phyloP scores from a whole-genome alignment of 2,797 vertebrate species.

The Cynopterus sphinx region DNA sequence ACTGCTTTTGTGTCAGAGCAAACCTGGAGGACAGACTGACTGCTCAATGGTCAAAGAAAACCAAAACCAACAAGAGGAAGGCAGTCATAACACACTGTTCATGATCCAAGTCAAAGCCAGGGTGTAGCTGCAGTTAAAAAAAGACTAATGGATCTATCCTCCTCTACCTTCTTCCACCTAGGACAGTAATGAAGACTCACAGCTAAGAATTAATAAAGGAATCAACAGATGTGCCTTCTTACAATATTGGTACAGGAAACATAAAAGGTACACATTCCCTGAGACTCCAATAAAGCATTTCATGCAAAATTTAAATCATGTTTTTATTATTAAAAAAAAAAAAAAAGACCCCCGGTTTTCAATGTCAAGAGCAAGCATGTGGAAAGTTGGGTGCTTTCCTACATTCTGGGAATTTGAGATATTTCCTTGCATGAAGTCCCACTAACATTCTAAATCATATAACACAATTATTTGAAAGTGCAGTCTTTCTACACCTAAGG shows the following conservation, averaged over 20 bases:
- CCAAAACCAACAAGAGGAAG: conserved; percentile 22
- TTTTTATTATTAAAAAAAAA: conserved; percentile 56
- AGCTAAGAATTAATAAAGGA: conserved; percentile 79
- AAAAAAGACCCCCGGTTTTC: conserved; percentile 50
- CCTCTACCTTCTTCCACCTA: conserved; percentile 23
- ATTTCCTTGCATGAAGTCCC: conserved; percentile 40
- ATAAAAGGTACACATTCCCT: conserved; percentile 56
- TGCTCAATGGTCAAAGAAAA: conserved; percentile 45
- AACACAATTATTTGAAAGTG: conserved; percentile 34
- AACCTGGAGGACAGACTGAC: background rate
- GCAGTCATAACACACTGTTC: conserved; percentile 14
- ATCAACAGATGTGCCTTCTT: conserved; percentile 67
- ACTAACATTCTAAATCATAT: background rate
- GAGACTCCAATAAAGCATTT: conserved; percentile 44
- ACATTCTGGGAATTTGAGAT: conserved; percentile 10
- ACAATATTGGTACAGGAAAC: conserved; percentile 66
- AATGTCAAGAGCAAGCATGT: background rate
- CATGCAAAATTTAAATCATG: conserved; percentile 65
- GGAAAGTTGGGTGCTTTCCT: conserved; percentile 9
- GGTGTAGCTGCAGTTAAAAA: conserved; percentile 66
- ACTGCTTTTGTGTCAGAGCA: conserved; percentile 10
- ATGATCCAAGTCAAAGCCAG: background rate
- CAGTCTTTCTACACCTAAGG: background rate
- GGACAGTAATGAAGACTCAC: conserved; percentile 75
- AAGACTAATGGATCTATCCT: conserved; percentile 71